Conservation (phyloP, 2,888 invertebrate genomes). For the Troilus luridus region DNA sequence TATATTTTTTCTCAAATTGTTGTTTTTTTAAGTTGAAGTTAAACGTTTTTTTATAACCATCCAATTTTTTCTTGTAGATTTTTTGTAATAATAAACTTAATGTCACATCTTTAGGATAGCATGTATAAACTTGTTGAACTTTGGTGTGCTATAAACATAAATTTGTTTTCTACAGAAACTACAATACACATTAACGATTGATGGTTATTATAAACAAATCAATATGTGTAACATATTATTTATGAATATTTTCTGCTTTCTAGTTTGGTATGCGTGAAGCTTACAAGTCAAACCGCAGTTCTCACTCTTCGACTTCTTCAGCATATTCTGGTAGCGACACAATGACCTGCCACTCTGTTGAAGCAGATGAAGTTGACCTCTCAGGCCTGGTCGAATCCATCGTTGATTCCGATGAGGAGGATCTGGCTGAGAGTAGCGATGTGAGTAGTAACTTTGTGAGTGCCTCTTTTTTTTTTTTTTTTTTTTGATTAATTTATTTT, state of each 20-base stretch:
- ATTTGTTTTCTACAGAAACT: no score
- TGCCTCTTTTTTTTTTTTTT: not conserved
- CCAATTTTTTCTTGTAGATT: no score
- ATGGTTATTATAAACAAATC: no score
- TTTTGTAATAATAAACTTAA: no score
- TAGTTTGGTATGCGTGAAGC: constrained; percentile 63
- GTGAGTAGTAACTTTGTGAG: constrained; percentile 68
- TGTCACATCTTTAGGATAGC: no score
- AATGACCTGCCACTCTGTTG: constrained; percentile 89
- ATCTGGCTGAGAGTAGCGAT: constrained; percentile 91
- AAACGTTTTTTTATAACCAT: no score
- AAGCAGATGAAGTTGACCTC: constrained; percentile 87
- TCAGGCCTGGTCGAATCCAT: constrained; percentile 95
- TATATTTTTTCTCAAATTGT: no score
- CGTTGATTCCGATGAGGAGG: constrained; percentile 96
- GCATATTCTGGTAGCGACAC: constrained; percentile 97
- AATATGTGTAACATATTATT: not conserved
- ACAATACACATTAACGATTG: no score
- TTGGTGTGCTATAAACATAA: no score
- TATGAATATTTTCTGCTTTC: not conserved
- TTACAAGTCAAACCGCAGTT: constrained; percentile 82
- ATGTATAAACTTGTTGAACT: no score
- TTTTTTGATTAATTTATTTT: not conserved
- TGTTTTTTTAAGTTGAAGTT: no score
- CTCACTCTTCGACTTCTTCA: constrained; percentile 93